These are phyloP conservation scores for Tragopan temminckii DNA, from an alignment of 2,797 vertebrate genomes.

Conservation along the genomic window DNA sequence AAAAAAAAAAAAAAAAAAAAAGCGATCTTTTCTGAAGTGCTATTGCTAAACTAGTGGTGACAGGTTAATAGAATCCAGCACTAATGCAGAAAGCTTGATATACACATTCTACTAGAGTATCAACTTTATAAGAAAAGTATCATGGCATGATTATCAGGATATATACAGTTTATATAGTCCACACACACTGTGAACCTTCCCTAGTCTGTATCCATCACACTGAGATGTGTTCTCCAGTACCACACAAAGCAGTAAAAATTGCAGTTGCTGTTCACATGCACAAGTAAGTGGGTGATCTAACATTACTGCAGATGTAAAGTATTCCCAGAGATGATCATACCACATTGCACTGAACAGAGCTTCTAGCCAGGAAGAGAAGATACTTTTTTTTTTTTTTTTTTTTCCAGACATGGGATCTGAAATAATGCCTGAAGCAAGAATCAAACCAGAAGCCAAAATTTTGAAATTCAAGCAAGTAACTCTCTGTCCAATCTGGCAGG, in stretches of 20 bases:
- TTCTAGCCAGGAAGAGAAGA: conserved; percentile 17
- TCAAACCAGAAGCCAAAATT: conserved; percentile 29
- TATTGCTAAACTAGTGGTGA: not conserved
- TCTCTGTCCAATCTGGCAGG: conserved; percentile 1
- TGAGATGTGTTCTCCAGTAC: not conserved
- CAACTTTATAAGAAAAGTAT: not conserved
- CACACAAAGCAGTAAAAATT: conserved; percentile 11
- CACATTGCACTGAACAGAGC: not conserved
- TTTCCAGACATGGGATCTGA: not conserved
- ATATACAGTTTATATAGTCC: not conserved
- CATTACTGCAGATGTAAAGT: not conserved
- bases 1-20: too few species aligned
- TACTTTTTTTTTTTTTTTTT: not conserved
- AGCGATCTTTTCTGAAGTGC: not conserved
- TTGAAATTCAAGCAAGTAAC: conserved; percentile 39
- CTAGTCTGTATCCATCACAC: not conserved
- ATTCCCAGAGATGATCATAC: not conserved
- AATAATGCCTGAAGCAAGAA: conserved; percentile 32
- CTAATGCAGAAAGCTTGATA: not conserved
- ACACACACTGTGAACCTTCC: not conserved
- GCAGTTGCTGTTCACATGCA: not conserved
- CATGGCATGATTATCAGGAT: not conserved
- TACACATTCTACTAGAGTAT: not conserved
- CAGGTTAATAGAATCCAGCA: not conserved
- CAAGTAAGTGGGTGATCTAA: not conserved